These are phyloP conservation scores for Lycocerus yunnanus DNA, from an alignment of 2,888 invertebrate species.

Conservation along the genomic window DNA sequence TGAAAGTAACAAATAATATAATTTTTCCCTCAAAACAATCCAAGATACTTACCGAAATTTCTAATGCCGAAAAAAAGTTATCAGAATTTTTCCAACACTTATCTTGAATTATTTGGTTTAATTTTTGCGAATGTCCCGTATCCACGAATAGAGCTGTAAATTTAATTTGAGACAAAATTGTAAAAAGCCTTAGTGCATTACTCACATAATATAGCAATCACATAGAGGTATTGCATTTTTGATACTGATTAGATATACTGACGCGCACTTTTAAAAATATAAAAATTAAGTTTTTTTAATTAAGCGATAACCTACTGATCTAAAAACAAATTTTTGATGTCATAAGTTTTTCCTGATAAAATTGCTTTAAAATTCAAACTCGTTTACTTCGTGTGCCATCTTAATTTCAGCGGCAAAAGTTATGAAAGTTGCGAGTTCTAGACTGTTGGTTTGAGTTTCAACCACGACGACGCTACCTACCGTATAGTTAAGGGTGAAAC, in stretches of 20 bases:
- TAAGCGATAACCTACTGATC: not conserved
- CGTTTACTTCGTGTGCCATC: conserved; percentile 37
- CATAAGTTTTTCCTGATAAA: not conserved
- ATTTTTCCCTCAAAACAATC: not conserved
- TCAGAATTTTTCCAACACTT: not conserved
- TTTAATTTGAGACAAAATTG: not conserved
- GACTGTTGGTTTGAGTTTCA: conserved; percentile 49
- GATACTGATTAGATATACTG: not conserved
- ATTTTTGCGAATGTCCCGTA: not conserved
- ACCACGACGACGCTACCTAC: conserved; percentile 51
- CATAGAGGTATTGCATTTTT: not conserved
- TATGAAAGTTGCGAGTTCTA: conserved; percentile 44
- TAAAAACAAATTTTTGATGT: not conserved
- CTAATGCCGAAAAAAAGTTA: not conserved
- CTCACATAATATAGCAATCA: not conserved
- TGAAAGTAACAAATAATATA: not conserved
- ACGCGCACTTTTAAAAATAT: not conserved
- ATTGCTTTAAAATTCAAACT: not conserved
- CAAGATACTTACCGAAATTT: not conserved
- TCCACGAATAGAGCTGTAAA: not conserved
- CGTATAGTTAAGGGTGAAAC: conserved; percentile 37
- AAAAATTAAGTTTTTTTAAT: not conserved
- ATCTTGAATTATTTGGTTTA: not conserved
- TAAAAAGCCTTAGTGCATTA: not conserved
- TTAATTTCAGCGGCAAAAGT: conserved; percentile 46